phyloP scores from a whole-genome alignment of 2,113 vertebrate genomes.

The Madoqua kirkii region DNA sequence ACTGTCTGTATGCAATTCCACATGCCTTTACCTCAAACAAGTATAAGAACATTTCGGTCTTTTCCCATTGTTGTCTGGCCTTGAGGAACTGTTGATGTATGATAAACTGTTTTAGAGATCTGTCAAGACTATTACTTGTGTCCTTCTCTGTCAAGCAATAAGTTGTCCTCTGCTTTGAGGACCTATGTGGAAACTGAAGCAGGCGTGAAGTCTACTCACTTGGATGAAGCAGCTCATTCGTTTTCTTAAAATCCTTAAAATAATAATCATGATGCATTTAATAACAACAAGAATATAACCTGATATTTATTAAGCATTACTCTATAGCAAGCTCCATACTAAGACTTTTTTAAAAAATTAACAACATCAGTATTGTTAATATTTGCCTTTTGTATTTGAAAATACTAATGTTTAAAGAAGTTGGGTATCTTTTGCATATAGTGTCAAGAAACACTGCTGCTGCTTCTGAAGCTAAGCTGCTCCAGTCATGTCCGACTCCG shows the following conservation, averaged over 20 bases:
- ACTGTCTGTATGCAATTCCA: neutral
- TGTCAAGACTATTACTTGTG: neutral
- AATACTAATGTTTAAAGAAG: neutral
- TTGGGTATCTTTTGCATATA: neutral
- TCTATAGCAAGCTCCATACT: neutral
- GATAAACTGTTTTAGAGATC: neutral
- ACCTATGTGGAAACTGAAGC: neutral
- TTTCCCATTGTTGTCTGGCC: neutral
- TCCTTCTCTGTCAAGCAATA: neutral
- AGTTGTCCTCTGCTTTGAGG: neutral
- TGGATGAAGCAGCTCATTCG: neutral
- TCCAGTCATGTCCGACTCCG: too few species aligned
- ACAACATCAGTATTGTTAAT: neutral
- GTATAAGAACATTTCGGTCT: neutral
- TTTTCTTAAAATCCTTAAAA: neutral
- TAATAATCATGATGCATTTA: neutral
- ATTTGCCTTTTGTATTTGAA: neutral
- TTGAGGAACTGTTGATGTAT: neutral
- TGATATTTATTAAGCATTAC: neutral
- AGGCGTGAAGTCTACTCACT: neutral
- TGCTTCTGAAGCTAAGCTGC: too few species aligned
- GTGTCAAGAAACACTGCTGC: neutral
- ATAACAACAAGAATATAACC: neutral
- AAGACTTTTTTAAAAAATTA: neutral
- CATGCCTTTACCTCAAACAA: neutral